A percentile compares a stretch with the other conserved stretches of the same genome.
Conservation (phyloP, 2,113 vertebrate species). For the Elephantulus edwardii region DNA sequence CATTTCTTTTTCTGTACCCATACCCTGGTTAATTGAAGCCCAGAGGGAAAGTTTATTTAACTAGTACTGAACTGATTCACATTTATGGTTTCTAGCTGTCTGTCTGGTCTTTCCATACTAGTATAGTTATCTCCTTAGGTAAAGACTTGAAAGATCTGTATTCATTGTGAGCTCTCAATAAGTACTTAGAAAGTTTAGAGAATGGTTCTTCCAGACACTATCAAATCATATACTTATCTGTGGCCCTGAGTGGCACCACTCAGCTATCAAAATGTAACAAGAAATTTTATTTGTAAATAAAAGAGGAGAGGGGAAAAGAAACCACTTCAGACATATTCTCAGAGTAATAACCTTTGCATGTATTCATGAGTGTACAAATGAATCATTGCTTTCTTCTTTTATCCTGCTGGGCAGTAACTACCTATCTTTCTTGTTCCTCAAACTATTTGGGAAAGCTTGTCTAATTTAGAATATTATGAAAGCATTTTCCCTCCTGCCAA, state of each 20-base stretch:
- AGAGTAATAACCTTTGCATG: conserved; percentile 35
- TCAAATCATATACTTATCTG: not conserved
- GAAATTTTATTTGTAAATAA: conserved; percentile 19
- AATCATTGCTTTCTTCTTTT: not conserved
- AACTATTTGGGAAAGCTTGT: conserved; percentile 35
- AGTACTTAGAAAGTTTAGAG: conserved; percentile 12
- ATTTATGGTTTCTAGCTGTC: conserved; percentile 21
- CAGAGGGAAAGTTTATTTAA: not conserved
- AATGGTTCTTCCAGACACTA: not conserved
- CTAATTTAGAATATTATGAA: conserved; percentile 50
- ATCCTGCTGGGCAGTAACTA: not conserved
- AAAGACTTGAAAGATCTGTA: not conserved
- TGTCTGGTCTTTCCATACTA: not conserved
- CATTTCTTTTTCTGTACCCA: not conserved
- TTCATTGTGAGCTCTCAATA: not conserved
- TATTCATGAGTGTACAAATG: not conserved
- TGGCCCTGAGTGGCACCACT: not conserved
- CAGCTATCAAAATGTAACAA: conserved; percentile 16
- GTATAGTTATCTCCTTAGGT: not conserved
- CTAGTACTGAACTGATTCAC: not conserved
- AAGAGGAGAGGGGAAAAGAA: conserved; percentile 3
- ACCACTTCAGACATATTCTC: conserved; percentile 2
- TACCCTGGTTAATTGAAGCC: too few species aligned
- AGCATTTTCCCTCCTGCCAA: conserved; percentile 37
- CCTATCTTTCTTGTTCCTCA: not conserved